phyloP scores from a whole-genome alignment of 2,888 invertebrate genomes.

The Rotaria socialis region DNA sequence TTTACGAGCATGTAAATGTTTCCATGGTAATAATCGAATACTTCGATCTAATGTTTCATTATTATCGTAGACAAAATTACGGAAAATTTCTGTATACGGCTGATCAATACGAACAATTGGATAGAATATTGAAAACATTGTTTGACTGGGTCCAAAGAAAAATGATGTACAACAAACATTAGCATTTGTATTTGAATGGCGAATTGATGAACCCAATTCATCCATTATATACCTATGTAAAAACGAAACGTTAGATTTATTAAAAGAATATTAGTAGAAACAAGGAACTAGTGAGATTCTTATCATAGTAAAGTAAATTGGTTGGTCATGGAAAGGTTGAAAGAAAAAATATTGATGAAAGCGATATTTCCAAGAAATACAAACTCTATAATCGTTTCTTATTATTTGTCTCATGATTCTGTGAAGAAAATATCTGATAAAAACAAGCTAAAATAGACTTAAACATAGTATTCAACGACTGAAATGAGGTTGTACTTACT shows the following conservation, averaged over 20 bases:
- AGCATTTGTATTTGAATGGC: conserved; percentile 71
- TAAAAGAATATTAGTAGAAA: too few relatives aligned
- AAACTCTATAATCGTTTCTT: too few relatives aligned
- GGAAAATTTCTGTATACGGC: conserved; percentile 50
- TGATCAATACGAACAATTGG: conserved; percentile 51
- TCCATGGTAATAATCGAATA: conserved; percentile 71
- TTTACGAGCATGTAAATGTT: conserved; percentile 46
- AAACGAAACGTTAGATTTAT: background rate
- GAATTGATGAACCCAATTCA: conserved; percentile 79
- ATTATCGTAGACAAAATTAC: conserved; percentile 60
- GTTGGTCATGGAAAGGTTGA: too few relatives aligned
- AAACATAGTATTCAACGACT: too few relatives aligned
- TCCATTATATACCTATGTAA: conserved; percentile 83
- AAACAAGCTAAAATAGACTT: too few relatives aligned
- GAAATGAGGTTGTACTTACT: too few relatives aligned
- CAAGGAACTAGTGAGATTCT: too few relatives aligned
- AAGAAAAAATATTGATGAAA: too few relatives aligned
- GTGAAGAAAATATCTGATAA: too few relatives aligned
- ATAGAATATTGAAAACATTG: conserved; percentile 53
- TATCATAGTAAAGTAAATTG: too few relatives aligned
- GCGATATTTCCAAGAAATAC: too few relatives aligned
- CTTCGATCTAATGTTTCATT: conserved; percentile 49
- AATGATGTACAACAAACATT: conserved; percentile 78
- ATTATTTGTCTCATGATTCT: too few relatives aligned
- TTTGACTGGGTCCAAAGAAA: conserved; percentile 64